phyloP scores from a whole-genome alignment of 2,888 invertebrate species.

The Eupeodes luniger region DNA sequence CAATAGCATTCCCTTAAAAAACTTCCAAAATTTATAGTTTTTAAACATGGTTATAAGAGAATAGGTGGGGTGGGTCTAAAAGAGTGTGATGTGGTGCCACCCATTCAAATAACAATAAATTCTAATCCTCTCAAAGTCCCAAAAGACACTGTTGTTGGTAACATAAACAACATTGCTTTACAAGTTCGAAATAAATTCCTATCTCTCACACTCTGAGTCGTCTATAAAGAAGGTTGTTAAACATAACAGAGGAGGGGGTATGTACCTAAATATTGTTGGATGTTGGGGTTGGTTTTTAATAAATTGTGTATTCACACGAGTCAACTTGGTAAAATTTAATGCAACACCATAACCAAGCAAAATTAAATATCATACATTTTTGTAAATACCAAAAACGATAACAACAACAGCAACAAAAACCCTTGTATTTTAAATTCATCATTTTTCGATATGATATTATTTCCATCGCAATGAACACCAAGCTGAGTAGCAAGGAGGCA shows the following conservation, averaged over 20 bases:
- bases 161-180: no score
- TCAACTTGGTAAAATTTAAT: constrained; percentile 26
- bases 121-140: constrained; percentile 18
- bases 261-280: neutral
- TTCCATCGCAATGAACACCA: constrained; percentile 16
- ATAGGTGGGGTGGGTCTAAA: neutral
- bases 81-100: neutral
- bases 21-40: neutral
- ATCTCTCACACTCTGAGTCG: neutral
- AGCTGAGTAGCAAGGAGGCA: neutral
- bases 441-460: constrained; percentile 37
- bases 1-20: neutral
- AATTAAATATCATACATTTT: constrained; percentile 36
- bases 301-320: constrained; percentile 39
- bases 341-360: neutral
- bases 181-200: constrained; percentile 41
- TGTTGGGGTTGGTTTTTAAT: no score
- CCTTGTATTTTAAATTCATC: constrained; percentile 25
- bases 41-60: neutral
- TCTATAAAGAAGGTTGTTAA: neutral
- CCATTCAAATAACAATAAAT: constrained; percentile 42
- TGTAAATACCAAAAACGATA: neutral
- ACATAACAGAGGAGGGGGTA: neutral
- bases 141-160: constrained; percentile 24
- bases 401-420: neutral